Conservation (phyloP, 2,888 invertebrate species). For the Tachina grossa region DNA sequence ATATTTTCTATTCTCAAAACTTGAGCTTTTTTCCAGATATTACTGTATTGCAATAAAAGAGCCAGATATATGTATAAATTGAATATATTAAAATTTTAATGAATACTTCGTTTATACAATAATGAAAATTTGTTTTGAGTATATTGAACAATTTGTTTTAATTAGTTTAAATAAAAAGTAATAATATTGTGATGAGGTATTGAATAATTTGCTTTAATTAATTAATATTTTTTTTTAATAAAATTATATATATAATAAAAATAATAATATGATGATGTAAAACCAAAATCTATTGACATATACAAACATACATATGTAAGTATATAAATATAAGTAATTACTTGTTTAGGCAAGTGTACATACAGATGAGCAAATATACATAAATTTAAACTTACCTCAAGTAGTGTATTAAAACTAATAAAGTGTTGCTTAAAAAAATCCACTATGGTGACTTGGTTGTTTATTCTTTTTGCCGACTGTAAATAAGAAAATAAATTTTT, state of each 20-base stretch:
- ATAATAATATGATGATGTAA: background rate
- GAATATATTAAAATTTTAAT: constrained; percentile 36
- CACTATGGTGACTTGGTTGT: constrained; percentile 25
- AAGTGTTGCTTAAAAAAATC: constrained; percentile 13
- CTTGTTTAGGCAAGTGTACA: background rate
- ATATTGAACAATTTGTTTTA: constrained; percentile 29
- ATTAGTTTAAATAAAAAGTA: constrained; percentile 10
- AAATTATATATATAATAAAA: background rate
- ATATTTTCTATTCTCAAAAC: too few species aligned
- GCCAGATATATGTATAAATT: constrained; percentile 7
- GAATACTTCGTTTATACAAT: background rate
- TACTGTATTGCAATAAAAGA: too few species aligned
- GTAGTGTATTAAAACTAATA: constrained; percentile 28
- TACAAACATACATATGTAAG: too few species aligned
- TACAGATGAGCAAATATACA: background rate
- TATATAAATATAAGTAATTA: background rate
- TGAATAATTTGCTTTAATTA: constrained; percentile 35
- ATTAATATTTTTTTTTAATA: constrained; percentile 9
- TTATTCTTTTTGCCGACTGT: constrained; percentile 40
- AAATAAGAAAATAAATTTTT: constrained; percentile 31
- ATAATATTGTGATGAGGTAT: background rate
- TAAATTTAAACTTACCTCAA: constrained; percentile 37
- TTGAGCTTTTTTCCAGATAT: too few species aligned
- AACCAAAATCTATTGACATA: too few species aligned
- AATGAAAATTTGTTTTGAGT: background rate